phyloP scores from a whole-genome alignment of 2,888 invertebrate species.

The Brachypalpus laphriformis region DNA sequence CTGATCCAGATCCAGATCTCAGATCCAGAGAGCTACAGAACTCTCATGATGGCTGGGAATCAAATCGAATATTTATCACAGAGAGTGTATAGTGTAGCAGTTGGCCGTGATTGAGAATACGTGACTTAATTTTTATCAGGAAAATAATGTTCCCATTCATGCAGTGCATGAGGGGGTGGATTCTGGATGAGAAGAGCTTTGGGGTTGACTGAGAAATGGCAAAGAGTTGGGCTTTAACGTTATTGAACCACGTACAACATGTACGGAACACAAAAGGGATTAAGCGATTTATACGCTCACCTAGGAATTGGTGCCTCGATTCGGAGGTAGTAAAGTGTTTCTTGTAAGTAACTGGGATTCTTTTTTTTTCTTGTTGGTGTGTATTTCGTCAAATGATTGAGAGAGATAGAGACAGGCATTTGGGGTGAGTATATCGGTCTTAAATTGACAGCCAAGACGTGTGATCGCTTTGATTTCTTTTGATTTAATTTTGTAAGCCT shows the following conservation, averaged over 20 bases:
- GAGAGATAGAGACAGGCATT: constrained; percentile 13
- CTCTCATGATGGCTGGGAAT: constrained; percentile 54
- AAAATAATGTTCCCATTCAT: constrained; percentile 58
- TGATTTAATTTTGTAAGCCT: constrained; percentile 47
- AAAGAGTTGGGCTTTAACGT: constrained; percentile 66
- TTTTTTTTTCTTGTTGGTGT: constrained; percentile 29
- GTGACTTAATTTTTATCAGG: constrained; percentile 81
- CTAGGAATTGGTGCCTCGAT: constrained; percentile 23
- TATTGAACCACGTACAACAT: constrained; percentile 72
- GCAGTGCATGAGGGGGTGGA: neutral
- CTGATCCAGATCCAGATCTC: constrained; percentile 24
- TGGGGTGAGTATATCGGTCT: constrained; percentile 63
- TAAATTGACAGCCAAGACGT: constrained; percentile 66
- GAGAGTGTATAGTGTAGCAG: constrained; percentile 75
- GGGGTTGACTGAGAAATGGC: constrained; percentile 17
- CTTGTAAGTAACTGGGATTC: constrained; percentile 68
- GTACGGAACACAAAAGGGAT: constrained; percentile 70
- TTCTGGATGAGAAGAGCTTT: constrained; percentile 1
- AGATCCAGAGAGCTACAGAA: neutral
- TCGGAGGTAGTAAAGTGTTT: constrained; percentile 43
- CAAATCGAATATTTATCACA: constrained; percentile 73
- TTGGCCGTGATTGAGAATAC: constrained; percentile 81
- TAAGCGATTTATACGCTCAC: constrained; percentile 69
- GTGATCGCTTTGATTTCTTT: constrained; percentile 44
- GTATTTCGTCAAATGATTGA: constrained; percentile 25